A percentile compares a stretch with the other conserved stretches of the same genome.
These are phyloP conservation scores for Napeogenes inachia DNA, from an alignment of 2,888 invertebrate species.

Conservation along the genomic window DNA sequence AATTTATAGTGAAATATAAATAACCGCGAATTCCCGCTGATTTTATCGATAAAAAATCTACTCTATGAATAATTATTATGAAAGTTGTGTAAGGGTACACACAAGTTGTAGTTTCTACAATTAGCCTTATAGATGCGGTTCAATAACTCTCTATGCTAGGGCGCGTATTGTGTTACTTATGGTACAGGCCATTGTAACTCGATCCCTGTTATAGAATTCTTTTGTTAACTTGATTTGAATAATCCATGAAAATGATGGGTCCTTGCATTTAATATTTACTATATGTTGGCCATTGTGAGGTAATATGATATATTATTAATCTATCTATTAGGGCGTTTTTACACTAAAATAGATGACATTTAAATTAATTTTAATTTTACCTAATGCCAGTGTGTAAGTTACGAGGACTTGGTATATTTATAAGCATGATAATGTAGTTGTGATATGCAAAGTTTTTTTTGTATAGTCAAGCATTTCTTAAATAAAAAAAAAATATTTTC, in stretches of 20 bases:
- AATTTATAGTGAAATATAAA: too few relatives aligned
- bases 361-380: too few relatives aligned
- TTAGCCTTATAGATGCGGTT: slow-evolving; percentile 31
- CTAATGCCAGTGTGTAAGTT: too few relatives aligned
- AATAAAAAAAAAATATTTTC: slow-evolving; percentile 39
- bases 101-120: slow-evolving; percentile 29
- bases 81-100: slow-evolving; percentile 23
- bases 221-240: slow-evolving; percentile 72
- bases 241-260: slow-evolving; percentile 65
- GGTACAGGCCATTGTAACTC: slow-evolving; percentile 65
- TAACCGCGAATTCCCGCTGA: too few relatives aligned
- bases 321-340: slow-evolving; percentile 11
- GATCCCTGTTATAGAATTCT: slow-evolving; percentile 63
- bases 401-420: too few relatives aligned
- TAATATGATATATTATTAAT: slow-evolving; percentile 27
- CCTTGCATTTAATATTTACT: slow-evolving; percentile 50
- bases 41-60: slow-evolving; percentile 34
- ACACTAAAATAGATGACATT: slow-evolving; percentile 5
- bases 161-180: slow-evolving; percentile 68
- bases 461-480: too few relatives aligned
- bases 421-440: too few relatives aligned
- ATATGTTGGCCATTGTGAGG: slow-evolving; percentile 28
- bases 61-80: neutral
- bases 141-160: slow-evolving; percentile 41
- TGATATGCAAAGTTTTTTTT: too few relatives aligned